These are phyloP conservation scores for Morelia viridis DNA, from an alignment of 2,797 vertebrate species.

Conservation along the genomic window DNA sequence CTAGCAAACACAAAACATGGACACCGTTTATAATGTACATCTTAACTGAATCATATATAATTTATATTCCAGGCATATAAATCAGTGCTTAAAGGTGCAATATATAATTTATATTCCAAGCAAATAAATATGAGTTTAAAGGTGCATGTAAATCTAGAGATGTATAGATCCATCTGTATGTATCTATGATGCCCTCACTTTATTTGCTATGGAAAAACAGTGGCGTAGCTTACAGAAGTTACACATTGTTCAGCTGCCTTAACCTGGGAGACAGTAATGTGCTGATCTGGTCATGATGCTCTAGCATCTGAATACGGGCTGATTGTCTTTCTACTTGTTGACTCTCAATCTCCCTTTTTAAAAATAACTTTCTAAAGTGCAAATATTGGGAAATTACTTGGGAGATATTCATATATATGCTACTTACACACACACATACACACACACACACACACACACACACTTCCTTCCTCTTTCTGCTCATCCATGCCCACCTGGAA, in stretches of 20 bases:
- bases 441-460: neutral
- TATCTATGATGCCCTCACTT: neutral
- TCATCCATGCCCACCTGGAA: neutral
- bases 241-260: neutral
- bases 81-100: neutral
- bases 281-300: neutral
- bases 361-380: constrained; percentile 57
- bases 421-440: neutral
- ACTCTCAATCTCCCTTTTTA: constrained; percentile 11
- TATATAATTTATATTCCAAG: neutral
- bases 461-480: neutral
- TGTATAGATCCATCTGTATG: neutral
- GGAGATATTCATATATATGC: neutral
- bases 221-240: neutral
- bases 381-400: constrained; percentile 27
- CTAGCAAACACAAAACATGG: neutral
- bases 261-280: neutral
- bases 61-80: neutral
- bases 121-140: neutral
- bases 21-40: neutral
- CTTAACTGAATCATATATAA: neutral
- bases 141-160: neutral
- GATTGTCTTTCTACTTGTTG: constrained; percentile 61
- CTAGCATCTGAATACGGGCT: constrained; percentile 45
- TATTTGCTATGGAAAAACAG: neutral